phyloP scores from a whole-genome alignment of 1,140 invertebrate species.

The Reticulitermes speratus region DNA sequence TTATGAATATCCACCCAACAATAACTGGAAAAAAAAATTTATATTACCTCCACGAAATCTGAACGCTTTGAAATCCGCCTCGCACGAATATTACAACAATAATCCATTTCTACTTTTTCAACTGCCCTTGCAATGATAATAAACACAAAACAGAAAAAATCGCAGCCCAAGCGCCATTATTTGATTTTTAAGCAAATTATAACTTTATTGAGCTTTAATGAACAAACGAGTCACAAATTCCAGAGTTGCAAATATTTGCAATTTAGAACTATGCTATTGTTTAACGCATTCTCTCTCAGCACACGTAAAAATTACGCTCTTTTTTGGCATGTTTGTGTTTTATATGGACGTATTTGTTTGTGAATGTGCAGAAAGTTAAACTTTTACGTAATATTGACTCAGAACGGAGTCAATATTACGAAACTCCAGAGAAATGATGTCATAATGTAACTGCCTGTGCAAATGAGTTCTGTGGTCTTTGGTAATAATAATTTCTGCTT shows the following conservation, averaged over 20 bases:
- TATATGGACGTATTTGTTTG: neutral
- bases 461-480: neutral
- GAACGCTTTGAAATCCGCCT: neutral
- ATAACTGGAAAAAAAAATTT: no score
- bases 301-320: neutral
- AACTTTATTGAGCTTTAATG: neutral
- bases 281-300: neutral
- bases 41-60: no score
- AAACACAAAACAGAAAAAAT: neutral
- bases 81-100: neutral
- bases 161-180: neutral
- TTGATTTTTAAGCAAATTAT: neutral
- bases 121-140: neutral
- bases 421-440: neutral
- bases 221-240: neutral
- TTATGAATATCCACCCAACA: no score
- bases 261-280: neutral
- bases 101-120: neutral
- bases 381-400: neutral
- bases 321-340: neutral
- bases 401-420: neutral
- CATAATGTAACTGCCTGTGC: neutral
- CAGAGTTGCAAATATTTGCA: neutral
- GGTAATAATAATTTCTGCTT: neutral
- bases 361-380: neutral